A percentile compares a stretch with the other conserved stretches of the same genome.
phyloP scores from a whole-genome alignment of 2,113 vertebrate species.

The Rallus limicola region DNA sequence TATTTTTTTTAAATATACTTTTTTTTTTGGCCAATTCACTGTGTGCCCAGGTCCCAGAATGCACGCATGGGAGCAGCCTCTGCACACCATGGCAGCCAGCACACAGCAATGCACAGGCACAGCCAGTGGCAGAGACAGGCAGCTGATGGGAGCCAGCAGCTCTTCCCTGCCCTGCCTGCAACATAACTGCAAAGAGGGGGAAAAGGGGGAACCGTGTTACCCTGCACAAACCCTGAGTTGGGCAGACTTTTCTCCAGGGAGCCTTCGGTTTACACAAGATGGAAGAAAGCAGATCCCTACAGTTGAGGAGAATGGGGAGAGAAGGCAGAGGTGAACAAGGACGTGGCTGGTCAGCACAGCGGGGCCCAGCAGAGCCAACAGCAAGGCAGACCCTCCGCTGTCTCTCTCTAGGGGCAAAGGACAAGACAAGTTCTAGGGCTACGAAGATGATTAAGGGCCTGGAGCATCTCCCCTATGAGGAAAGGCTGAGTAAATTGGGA shows the following conservation, averaged over 20 bases:
- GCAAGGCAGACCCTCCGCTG: neutral
- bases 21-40: neutral
- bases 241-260: neutral
- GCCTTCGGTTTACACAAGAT: fast-evolving
- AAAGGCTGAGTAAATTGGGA: too few species aligned
- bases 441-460: too few species aligned
- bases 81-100: neutral
- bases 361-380: neutral
- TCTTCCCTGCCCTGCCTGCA: neutral
- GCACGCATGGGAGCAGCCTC: fast-evolving
- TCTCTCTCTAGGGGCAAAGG: neutral
- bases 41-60: neutral
- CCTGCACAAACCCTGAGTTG: fast-evolving
- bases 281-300: neutral
- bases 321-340: fast-evolving
- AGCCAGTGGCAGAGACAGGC: neutral
- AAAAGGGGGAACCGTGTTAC: fast-evolving
- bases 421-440: neutral
- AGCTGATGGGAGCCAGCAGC: fast-evolving
- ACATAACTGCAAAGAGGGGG: fast-evolving
- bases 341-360: fast-evolving
- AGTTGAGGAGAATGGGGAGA: neutral
- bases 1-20: neutral
- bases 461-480: too few species aligned
- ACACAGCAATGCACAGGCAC: neutral